phyloP scores from a whole-genome alignment of 2,113 vertebrate species.

The Barnardius zonarius region DNA sequence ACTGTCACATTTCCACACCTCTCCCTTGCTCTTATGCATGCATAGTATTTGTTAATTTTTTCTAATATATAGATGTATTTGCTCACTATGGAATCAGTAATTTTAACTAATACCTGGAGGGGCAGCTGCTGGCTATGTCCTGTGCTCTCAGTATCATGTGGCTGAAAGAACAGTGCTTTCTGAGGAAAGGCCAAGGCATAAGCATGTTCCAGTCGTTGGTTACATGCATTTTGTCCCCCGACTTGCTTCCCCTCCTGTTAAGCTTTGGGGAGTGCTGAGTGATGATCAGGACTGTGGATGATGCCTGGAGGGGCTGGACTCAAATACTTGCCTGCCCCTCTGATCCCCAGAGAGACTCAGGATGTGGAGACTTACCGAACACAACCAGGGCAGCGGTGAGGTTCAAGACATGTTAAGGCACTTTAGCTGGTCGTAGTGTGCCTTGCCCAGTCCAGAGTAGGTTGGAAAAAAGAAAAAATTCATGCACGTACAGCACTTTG shows the following conservation, averaged over 20 bases:
- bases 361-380: background rate
- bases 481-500: background rate
- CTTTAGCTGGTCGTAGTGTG: background rate
- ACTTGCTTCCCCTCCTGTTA: background rate
- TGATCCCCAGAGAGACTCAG: accelerated
- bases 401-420: background rate
- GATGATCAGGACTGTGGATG: accelerated
- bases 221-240: background rate
- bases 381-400: background rate
- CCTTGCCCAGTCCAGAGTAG: background rate
- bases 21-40: background rate
- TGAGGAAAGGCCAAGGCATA: background rate
- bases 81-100: background rate
- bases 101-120: background rate
- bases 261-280: background rate
- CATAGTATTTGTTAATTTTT: background rate
- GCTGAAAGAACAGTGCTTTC: background rate
- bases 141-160: background rate
- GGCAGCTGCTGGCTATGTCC: background rate
- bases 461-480: background rate
- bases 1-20: background rate
- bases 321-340: too few species aligned
- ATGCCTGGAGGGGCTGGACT: background rate
- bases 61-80: background rate
- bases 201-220: background rate